A percentile compares a stretch with the other conserved stretches of the same genome.
These are phyloP conservation scores for Rhombomys opimus DNA, from an alignment of 2,113 vertebrate species.

Conservation along the genomic window DNA sequence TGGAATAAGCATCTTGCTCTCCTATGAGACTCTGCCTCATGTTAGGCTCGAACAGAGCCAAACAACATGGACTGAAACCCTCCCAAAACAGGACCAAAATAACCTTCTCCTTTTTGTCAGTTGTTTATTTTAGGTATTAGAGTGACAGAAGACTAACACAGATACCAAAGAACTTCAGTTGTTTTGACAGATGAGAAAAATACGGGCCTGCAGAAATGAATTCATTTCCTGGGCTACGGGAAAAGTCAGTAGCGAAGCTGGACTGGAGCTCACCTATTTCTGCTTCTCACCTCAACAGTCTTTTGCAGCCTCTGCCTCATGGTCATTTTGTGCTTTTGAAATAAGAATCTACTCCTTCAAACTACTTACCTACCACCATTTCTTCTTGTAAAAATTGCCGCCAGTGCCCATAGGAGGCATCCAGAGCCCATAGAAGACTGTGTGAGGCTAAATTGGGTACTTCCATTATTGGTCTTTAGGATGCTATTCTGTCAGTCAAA, in stretches of 20 bases:
- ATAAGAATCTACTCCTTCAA: neutral
- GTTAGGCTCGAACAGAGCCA: neutral
- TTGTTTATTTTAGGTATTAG: neutral
- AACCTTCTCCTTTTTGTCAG: neutral
- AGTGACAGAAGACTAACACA: neutral
- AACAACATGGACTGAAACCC: neutral
- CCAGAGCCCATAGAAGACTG: neutral
- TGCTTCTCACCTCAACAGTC: neutral
- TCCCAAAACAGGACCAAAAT: neutral
- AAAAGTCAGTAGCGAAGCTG: neutral
- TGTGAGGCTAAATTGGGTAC: neutral
- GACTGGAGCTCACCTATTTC: neutral
- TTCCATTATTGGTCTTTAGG: neutral
- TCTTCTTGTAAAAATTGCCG: neutral
- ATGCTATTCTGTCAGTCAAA: neutral
- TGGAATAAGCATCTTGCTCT: neutral
- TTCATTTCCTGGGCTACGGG: neutral
- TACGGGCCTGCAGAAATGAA: neutral
- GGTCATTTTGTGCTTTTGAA: neutral
- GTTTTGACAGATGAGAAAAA: conserved; percentile 24
- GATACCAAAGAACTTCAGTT: neutral
- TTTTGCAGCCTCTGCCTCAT: neutral
- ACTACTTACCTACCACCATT: neutral
- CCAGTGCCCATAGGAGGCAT: neutral
- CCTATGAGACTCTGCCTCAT: neutral